Evolutionary conservation across 2,888 invertebrate species (phyloP), one percentile per base, ranked within the genome.

Genomic region (Papilio protenor): DNA sequence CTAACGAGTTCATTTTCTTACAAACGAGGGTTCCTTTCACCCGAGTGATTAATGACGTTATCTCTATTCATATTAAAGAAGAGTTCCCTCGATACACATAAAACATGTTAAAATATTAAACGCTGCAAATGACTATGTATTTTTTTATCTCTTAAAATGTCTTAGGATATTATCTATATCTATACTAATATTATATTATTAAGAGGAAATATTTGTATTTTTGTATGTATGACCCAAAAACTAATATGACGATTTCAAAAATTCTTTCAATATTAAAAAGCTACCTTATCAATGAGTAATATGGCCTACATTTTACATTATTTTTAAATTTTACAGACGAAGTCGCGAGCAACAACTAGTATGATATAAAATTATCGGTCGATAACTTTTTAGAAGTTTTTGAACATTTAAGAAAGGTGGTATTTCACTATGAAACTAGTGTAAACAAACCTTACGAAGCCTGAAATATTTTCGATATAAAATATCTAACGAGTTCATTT

Each of bases 11-110:
- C 59, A 77, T 77, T 74, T 77, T 75, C 70, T 27, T 57, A 75
- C 70, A 74, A 75, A 77, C 74, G 74, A 77, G 74, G 70, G 52
- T 75, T 23, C 70, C 74, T 23, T 77, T 75, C 66, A 70, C 4
- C n/a, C 23, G 49, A 49, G 71, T 74, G 77, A 77, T 77, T 75
- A 77, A 77, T 77, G 70, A 64, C 40, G 21, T 45, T 2, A 70
- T 61, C 70, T 74, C 69, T 77, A 77, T 77, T 74, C 74, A 74
- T 70, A 74, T 75, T 61, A 75, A 75, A 74, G 47, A 73, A 47
- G 59, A 64, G 74, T 74, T 74, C 69, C 40, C 21, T 74, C 61
- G 33, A 21, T 52, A 40, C 49, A 73, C 70, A 75, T 61, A 74
- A 71, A 75, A 49, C 49, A 49, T 75, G 69, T 33, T 69, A 59